phyloP scores from a whole-genome alignment of 2,888 invertebrate genomes.

The Synanthedon tipuliformis region DNA sequence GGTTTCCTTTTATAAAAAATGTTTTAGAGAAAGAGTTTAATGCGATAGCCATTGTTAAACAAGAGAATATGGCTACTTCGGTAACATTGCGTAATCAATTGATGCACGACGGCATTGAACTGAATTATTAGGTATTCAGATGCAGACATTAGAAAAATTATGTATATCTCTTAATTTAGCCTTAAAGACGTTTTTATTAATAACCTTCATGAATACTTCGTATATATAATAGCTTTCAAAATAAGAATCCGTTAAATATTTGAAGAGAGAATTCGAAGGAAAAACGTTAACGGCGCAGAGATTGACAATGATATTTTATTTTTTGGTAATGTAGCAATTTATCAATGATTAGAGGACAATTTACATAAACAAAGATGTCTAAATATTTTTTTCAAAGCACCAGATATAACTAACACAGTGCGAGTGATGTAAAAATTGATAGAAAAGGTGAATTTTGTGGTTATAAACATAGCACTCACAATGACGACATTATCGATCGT shows the following conservation, averaged over 20 bases:
- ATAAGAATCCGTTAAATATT: slow-evolving; percentile 61
- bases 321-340: background rate
- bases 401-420: background rate
- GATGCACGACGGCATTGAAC: slow-evolving; percentile 16
- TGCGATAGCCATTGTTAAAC: background rate
- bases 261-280: slow-evolving; percentile 64
- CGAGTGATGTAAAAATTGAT: background rate
- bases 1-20: too few species aligned
- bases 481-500: slow-evolving; percentile 62
- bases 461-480: slow-evolving; percentile 24
- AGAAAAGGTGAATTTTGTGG: slow-evolving; percentile 18
- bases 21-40: background rate
- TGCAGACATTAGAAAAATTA: too few species aligned
- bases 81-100: slow-evolving; percentile 20
- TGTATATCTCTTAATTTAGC: too few species aligned
- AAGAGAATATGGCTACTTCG: background rate
- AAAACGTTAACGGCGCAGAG: slow-evolving; percentile 48
- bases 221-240: slow-evolving; percentile 27
- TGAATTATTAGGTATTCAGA: background rate
- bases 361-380: too few species aligned
- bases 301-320: background rate
- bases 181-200: too few species aligned
- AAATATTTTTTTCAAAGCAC: background rate
- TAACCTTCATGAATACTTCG: too few species aligned
- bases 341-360: background rate